Percentiles rank a stretch among this genome's conserved stretches.
Conservation (phyloP, 53 echinoderm and acorn worm genomes). For the Echinometra lucunter region DNA sequence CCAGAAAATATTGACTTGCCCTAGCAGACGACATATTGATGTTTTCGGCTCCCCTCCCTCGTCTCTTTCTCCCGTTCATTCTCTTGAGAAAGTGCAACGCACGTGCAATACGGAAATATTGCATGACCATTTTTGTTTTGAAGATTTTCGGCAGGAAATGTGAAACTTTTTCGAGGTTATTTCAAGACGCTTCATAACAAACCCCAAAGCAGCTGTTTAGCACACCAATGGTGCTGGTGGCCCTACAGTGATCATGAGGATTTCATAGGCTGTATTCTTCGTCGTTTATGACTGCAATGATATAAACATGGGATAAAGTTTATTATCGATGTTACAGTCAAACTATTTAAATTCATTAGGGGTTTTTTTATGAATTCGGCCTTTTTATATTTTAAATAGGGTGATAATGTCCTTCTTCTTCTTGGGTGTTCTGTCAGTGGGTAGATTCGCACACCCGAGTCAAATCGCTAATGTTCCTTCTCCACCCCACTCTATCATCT, state of each 20-base stretch:
- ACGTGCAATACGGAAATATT: neutral
- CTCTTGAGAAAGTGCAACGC: slow-evolving; percentile 10
- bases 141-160: neutral
- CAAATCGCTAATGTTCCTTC: too few relatives aligned
- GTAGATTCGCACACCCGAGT: too few relatives aligned
- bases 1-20: slow-evolving; percentile 32
- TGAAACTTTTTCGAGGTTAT: slow-evolving; percentile 17
- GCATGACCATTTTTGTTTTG: neutral
- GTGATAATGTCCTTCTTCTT: too few relatives aligned
- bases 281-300: neutral
- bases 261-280: neutral
- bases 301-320: too few relatives aligned
- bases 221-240: neutral
- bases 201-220: neutral
- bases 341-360: too few relatives aligned
- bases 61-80: neutral
- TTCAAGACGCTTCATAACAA: neutral
- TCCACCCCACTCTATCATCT: too few relatives aligned
- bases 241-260: neutral
- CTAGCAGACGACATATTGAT: slow-evolving; percentile 36
- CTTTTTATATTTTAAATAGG: too few relatives aligned
- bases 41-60: neutral
- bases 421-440: too few relatives aligned
- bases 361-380: too few relatives aligned
- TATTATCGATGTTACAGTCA: too few relatives aligned